Conservation (phyloP, 2,888 invertebrate genomes). For the Drosophila emarginata region DNA sequence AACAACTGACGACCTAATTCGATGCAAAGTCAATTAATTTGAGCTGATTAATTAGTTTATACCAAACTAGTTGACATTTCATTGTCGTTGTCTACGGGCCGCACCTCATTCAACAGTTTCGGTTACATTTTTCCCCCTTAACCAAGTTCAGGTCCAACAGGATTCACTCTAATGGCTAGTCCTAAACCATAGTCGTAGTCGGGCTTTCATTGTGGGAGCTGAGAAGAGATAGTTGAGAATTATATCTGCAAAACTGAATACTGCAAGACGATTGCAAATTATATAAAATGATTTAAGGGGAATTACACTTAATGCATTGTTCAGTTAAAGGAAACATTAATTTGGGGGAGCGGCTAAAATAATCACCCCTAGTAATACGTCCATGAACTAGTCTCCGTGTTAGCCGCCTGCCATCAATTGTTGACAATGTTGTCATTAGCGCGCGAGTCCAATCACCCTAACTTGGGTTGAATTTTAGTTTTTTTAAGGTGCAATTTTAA, state of each 20-base stretch:
- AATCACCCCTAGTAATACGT: slow-evolving; percentile 6
- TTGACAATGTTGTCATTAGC: slow-evolving; percentile 71
- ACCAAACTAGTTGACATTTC: slow-evolving; percentile 62
- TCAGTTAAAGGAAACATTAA: no score
- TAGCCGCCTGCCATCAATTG: slow-evolving; percentile 40
- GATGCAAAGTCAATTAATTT: slow-evolving; percentile 73
- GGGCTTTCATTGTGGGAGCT: background rate
- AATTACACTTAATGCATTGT: no score
- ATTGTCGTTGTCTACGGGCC: slow-evolving; percentile 41
- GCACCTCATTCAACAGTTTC: slow-evolving; percentile 60
- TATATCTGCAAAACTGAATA: no score
- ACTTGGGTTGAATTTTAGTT: slow-evolving; percentile 6
- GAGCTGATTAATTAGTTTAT: slow-evolving; percentile 71
- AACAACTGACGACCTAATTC: slow-evolving; percentile 70
- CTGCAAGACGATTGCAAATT: no score
- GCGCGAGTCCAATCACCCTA: slow-evolving; percentile 55
- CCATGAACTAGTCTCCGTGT: slow-evolving; percentile 14
- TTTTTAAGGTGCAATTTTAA: slow-evolving; percentile 64
- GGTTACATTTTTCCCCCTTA: slow-evolving; percentile 35
- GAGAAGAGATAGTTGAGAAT: no score
- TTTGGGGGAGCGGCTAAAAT: no score
- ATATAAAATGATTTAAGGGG: no score
- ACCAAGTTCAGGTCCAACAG: slow-evolving; percentile 11
- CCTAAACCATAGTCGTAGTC: background rate
- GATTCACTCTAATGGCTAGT: background rate